Evolutionary conservation across 2,797 vertebrate genomes (phyloP).

Genomic region (Chelon auratus): DNA sequence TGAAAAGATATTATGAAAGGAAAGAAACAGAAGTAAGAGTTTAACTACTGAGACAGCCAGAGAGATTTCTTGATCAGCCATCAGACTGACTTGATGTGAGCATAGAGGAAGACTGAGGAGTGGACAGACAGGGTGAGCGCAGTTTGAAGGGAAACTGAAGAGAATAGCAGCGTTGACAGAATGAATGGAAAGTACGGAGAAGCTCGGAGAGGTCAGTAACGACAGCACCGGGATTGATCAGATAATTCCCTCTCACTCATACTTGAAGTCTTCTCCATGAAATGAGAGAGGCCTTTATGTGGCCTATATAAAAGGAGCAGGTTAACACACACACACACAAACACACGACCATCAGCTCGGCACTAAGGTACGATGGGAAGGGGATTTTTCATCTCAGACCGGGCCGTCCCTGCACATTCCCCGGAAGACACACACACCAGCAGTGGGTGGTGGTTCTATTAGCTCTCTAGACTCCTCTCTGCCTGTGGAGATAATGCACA

Average conservation of each 20-base stretch:
- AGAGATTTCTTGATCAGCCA: conserved; percentile 30
- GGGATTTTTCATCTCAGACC: conserved; percentile 68
- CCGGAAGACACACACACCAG: conserved; percentile 36
- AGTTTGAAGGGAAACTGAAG: conserved; percentile 12
- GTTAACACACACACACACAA: conserved; percentile 21
- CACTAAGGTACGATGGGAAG: conserved; percentile 28
- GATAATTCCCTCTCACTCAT: conserved; percentile 19
- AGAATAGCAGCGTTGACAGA: conserved; percentile 28
- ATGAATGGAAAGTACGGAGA: conserved; percentile 25
- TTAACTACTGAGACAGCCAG: conserved; percentile 22
- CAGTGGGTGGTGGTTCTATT: conserved; percentile 60
- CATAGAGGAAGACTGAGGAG: conserved; percentile 6
- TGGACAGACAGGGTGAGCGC: conserved; percentile 4
- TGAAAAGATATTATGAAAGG: conserved; percentile 31
- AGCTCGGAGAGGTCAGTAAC: conserved; percentile 28
- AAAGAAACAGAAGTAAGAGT: conserved; percentile 31
- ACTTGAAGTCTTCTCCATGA: conserved; percentile 37
- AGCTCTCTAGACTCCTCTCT: conserved; percentile 37
- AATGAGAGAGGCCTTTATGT: conserved; percentile 51
- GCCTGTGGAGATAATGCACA: conserved; percentile 50
- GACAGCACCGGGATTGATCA: conserved; percentile 45
- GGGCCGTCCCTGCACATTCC: conserved; percentile 66
- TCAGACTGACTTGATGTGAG: conserved; percentile 19
- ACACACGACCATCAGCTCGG: conserved; percentile 23
- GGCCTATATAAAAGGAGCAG: conserved; percentile 78